Evolutionary conservation across 2,797 vertebrate genomes (phyloP).

Genomic region (Iguana delicatissima): DNA sequence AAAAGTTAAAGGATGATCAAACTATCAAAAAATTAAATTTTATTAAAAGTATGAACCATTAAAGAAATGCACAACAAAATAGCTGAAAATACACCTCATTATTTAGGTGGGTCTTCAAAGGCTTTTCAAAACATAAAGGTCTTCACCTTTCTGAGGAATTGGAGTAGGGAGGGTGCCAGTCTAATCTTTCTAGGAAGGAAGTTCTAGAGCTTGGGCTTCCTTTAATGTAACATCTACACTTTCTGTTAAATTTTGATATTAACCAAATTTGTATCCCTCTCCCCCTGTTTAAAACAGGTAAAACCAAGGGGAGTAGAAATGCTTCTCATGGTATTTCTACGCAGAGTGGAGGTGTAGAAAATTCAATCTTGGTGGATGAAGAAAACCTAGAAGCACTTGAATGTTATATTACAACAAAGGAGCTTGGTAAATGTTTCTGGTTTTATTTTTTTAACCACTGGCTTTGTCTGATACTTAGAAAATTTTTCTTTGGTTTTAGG

Average conservation of each 20-base stretch:
- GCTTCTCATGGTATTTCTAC: constrained; percentile 75
- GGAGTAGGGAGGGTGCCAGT: too few species aligned
- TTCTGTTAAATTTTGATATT: background rate
- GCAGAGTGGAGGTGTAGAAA: constrained; percentile 76
- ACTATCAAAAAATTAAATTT: too few species aligned
- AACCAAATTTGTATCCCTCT: background rate
- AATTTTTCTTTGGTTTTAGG: background rate
- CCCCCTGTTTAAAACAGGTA: constrained; percentile 82
- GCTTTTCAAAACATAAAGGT: too few species aligned
- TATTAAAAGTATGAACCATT: too few species aligned
- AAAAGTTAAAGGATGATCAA: too few species aligned
- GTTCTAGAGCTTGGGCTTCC: background rate
- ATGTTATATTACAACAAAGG: constrained; percentile 79
- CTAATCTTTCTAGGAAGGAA: too few species aligned
- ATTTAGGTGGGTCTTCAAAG: too few species aligned
- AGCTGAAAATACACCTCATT: too few species aligned
- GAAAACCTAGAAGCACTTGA: constrained; percentile 76
- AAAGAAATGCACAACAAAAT: too few species aligned
- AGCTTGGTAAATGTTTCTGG: constrained; percentile 70
- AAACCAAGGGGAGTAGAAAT: constrained; percentile 84
- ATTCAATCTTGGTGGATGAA: constrained; percentile 76
- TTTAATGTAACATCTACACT: background rate
- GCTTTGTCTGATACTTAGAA: constrained; percentile 12
- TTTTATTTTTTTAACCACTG: background rate
- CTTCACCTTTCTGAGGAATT: too few species aligned